Evolutionary conservation across 2,888 invertebrate species (phyloP), one percentile per base, ranked within the genome.

Genomic region (Schrankia costaestrigalis): DNA sequence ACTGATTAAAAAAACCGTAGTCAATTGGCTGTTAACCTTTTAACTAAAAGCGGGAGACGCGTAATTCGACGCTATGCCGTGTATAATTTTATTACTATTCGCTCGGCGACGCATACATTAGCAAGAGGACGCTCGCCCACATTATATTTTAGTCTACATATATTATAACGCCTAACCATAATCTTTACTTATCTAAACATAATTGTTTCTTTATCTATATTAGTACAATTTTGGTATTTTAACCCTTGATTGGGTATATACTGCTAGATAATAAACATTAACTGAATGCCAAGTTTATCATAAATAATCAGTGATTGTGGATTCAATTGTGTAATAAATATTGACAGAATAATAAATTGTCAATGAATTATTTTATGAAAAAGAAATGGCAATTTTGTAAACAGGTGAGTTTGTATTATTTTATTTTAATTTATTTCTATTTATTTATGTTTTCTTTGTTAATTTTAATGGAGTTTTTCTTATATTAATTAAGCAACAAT

Each of bases 1-100:
- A 87, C 86, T 86, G 85, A 86, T 87, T 85, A 83, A 80, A 84
- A 84, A 84, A 83, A 81, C 82, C 74, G 79, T 85, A 83, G 86
- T 88, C 88, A 88, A 88, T 88, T 88, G 88, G 66, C 75, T 87
- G 86, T 88, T 88, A 88, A 88, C 88, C 88, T 88, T 88, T 88
- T 88, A 88, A 88, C 87, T 87, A 82, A 84, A 84, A 84, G 83
- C 85, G 80, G 79, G 81, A 85, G 78, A 76, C 76, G 81, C 83
- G 87, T 87, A 87, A 87, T 87, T 84, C 83, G 86, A 87, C 85
- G 84, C 86, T 85, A 68, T 74, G 76, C 73, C 73, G 77, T 81
- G 79, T 84, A 82, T 87, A 87, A 87, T 87, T 86, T 85, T 86
- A 86, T 87, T 86, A 87, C 82, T 72, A 75, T 71, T 78, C 72